These are phyloP conservation scores for Pelecanus crispus DNA, from an alignment of 2,113 vertebrate species.

Conservation along the genomic window DNA sequence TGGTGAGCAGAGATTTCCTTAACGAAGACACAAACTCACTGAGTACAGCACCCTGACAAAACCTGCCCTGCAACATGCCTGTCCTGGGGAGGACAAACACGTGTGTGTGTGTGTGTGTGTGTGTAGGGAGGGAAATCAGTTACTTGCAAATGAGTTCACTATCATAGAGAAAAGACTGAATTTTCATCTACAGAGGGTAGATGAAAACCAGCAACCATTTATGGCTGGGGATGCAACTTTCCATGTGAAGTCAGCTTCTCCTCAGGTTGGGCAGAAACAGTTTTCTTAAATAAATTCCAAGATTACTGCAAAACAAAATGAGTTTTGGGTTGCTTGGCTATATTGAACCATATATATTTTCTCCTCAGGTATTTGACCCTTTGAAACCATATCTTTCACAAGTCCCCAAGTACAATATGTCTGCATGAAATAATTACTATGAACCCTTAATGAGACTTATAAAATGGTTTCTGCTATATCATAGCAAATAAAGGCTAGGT, in stretches of 20 bases:
- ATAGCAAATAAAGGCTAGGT: not conserved
- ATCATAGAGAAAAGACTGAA: not conserved
- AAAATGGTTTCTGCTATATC: not conserved
- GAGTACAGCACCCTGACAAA: not conserved
- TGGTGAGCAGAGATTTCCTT: not conserved
- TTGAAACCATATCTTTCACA: not conserved
- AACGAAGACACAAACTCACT: not conserved
- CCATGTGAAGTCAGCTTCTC: fast-evolving
- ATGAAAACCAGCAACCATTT: not conserved
- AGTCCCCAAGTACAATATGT: not conserved
- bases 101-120: no score
- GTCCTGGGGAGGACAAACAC: not conserved
- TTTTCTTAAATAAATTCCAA: not conserved
- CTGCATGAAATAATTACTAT: not conserved
- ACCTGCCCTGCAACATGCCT: not conserved
- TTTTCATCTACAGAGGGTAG: not conserved
- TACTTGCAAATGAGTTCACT: not conserved
- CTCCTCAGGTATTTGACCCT: not conserved
- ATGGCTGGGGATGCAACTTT: not conserved
- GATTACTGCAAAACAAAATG: not conserved
- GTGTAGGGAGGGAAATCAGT: not conserved
- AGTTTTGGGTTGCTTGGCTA: not conserved
- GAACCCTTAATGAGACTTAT: not conserved
- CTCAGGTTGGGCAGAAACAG: not conserved
- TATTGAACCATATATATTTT: not conserved